Conservation (phyloP, 2,797 vertebrate species). For the Oophaga sylvatica region DNA sequence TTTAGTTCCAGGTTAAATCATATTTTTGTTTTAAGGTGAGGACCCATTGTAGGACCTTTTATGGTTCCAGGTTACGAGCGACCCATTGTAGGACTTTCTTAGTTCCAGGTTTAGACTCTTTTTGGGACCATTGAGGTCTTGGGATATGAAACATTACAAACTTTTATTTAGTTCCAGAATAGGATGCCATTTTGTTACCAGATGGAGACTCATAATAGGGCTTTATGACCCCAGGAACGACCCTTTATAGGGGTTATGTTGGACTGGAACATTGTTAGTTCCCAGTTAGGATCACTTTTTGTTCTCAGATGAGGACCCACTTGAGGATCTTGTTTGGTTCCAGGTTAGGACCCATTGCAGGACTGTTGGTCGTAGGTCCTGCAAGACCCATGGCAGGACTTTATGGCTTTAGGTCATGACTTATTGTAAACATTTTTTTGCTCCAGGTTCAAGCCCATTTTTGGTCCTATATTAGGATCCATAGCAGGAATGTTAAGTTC, state of each 20-base stretch:
- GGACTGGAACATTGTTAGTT: too few relatives aligned
- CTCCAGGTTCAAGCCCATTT: background rate
- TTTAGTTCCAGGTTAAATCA: too few relatives aligned
- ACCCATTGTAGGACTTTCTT: background rate
- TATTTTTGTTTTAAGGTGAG: too few relatives aligned
- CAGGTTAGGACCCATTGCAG: background rate
- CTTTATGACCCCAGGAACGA: too few relatives aligned
- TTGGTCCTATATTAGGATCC: background rate
- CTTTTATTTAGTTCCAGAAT: too few relatives aligned
- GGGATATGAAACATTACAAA: too few relatives aligned
- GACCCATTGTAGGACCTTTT: background rate
- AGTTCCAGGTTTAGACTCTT: background rate
- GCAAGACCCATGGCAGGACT: background rate
- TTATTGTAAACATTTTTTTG: too few relatives aligned
- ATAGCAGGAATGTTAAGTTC: background rate
- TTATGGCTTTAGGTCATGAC: background rate
- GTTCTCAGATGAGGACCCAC: background rate
- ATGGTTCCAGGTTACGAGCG: background rate
- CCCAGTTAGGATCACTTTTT: too few relatives aligned
- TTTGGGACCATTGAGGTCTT: background rate
- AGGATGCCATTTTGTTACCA: too few relatives aligned
- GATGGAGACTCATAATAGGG: too few relatives aligned
- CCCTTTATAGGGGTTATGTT: too few relatives aligned
- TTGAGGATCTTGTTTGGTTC: background rate
- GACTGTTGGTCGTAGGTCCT: background rate